phyloP scores from a whole-genome alignment of 2,113 vertebrate genomes.

The Fregetta grallaria region DNA sequence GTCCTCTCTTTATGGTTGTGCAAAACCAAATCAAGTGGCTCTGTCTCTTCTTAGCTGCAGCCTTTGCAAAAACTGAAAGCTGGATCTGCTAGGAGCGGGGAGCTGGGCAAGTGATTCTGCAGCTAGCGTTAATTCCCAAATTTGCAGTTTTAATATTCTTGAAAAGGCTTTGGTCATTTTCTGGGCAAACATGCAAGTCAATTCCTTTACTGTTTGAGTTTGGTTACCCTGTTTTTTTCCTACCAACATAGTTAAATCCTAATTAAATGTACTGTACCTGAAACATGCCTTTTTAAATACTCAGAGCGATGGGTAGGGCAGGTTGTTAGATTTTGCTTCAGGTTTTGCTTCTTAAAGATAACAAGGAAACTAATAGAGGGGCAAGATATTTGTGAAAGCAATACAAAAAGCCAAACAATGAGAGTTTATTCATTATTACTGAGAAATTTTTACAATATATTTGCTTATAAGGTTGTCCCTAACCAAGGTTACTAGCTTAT shows the following conservation, averaged over 20 bases:
- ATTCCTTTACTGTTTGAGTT: neutral
- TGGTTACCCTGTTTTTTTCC: neutral
- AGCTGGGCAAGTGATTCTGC: neutral
- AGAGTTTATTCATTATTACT: neutral
- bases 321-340: neutral
- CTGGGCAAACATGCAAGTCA: neutral
- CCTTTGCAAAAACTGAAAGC: neutral
- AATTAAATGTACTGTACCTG: neutral
- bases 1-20: neutral
- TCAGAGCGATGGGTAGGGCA: neutral
- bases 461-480: slow-evolving; percentile 5
- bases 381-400: neutral
- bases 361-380: neutral
- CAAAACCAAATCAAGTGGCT: neutral
- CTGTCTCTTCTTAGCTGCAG: neutral
- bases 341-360: neutral
- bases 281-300: neutral
- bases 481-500: slow-evolving; percentile 15
- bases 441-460: neutral
- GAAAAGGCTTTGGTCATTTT: neutral
- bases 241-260: neutral
- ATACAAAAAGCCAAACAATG: neutral
- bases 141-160: neutral
- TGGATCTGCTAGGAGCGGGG: neutral
- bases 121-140: neutral